These are phyloP conservation scores for Brachionus koreanus DNA, from an alignment of 1,140 invertebrate genomes.

Conservation along the genomic window DNA sequence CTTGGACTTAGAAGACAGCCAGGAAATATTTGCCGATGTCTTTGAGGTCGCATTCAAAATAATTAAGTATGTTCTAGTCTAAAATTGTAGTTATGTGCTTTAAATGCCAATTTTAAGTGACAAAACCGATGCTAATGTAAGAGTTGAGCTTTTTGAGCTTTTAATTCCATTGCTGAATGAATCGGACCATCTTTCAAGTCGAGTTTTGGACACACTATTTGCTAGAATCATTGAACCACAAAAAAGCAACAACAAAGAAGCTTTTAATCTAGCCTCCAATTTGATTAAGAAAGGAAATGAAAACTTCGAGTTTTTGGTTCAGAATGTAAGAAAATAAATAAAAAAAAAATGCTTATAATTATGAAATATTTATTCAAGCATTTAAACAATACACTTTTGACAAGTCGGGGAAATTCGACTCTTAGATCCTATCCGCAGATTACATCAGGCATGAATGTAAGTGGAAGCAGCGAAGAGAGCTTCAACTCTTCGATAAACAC, in stretches of 20 bases:
- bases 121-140: constrained; percentile 89
- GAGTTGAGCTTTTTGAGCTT: constrained; percentile 91
- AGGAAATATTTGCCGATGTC: constrained; percentile 88
- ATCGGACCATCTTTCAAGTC: constrained; percentile 87
- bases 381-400: constrained; percentile 11
- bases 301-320: constrained; percentile 25
- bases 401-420: not conserved
- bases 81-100: too few species aligned
- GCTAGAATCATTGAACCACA: constrained; percentile 92
- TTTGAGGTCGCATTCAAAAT: constrained; percentile 66
- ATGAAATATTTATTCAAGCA: not conserved
- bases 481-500: not conserved
- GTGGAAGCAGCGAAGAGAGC: constrained; percentile 1
- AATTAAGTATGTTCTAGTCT: constrained; percentile 88
- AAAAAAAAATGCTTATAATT: not conserved
- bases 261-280: constrained; percentile 83
- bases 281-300: constrained; percentile 64
- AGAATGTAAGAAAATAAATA: not conserved
- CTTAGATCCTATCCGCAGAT: not conserved
- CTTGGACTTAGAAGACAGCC: constrained; percentile 91
- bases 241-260: constrained; percentile 82
- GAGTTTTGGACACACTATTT: constrained; percentile 85
- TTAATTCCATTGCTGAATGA: constrained; percentile 87
- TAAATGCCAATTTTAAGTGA: constrained; percentile 73
- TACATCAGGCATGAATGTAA: not conserved